These are phyloP conservation scores for Plebejus melissa DNA, from an alignment of 2,888 invertebrate genomes.

Conservation along the genomic window DNA sequence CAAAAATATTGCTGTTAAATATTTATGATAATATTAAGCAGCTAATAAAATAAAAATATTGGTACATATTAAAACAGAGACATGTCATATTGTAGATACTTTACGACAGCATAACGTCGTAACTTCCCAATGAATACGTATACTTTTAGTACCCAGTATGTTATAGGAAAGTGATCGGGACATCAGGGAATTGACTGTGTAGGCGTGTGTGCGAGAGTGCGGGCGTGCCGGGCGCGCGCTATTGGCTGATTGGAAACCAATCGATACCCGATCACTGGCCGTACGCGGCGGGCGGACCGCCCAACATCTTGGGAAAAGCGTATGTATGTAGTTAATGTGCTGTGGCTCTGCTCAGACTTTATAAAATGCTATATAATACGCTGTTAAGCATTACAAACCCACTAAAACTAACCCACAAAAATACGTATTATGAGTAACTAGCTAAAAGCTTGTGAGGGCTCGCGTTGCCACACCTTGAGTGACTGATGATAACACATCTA, in stretches of 20 bases:
- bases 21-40: too few relatives aligned
- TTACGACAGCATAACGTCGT: neutral
- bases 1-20: too few relatives aligned
- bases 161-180: neutral
- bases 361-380: neutral
- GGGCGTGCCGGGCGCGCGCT: constrained; percentile 53
- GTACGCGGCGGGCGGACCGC: constrained; percentile 39
- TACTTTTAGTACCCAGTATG: neutral
- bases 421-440: too few relatives aligned
- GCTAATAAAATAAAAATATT: too few relatives aligned
- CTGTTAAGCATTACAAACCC: neutral
- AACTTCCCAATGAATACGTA: neutral
- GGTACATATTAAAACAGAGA: too few relatives aligned
- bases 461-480: too few relatives aligned
- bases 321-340: neutral
- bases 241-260: constrained; percentile 77
- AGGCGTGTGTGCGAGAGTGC: constrained; percentile 65
- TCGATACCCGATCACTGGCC: constrained; percentile 69
- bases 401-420: too few relatives aligned
- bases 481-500: too few relatives aligned
- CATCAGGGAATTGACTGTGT: constrained; percentile 36
- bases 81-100: too few relatives aligned
- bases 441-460: too few relatives aligned
- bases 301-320: neutral
- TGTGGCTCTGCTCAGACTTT: neutral